Evolutionary conservation across 2,113 vertebrate genomes (phyloP).

Genomic region (Poeciliopsis prolifica): DNA sequence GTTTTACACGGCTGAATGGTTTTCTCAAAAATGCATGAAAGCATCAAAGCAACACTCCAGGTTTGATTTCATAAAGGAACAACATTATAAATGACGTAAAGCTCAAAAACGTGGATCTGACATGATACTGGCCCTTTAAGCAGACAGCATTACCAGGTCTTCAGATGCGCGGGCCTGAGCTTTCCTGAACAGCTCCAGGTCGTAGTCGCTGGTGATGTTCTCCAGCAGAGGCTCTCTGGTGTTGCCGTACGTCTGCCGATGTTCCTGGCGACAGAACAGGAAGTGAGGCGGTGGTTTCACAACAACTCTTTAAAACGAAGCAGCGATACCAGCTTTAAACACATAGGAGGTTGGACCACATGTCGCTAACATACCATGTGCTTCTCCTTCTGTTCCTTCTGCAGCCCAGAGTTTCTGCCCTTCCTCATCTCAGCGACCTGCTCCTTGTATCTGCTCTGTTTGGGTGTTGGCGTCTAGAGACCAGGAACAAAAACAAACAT

Average conservation of each 20-base stretch:
- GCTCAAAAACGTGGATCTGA: too few relatives aligned
- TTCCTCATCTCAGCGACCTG: slow-evolving; percentile 97
- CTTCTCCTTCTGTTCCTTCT: slow-evolving; percentile 98
- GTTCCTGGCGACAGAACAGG: slow-evolving; percentile 82
- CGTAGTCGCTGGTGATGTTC: slow-evolving; percentile 98
- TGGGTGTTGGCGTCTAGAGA: slow-evolving; percentile 89
- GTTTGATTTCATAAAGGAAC: too few relatives aligned
- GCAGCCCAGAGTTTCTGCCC: slow-evolving; percentile 90
- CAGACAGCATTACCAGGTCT: slow-evolving; percentile 86
- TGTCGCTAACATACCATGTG: slow-evolving; percentile 85
- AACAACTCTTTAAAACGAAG: background rate
- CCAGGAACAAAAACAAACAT: background rate
- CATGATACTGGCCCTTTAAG: too few relatives aligned
- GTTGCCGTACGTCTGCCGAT: slow-evolving; percentile 91
- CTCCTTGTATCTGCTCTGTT: slow-evolving; percentile 94
- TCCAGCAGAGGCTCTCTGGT: slow-evolving; percentile 94
- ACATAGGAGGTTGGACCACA: background rate
- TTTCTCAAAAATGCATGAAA: too few relatives aligned
- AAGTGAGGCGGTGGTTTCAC: background rate
- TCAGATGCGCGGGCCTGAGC: slow-evolving; percentile 96
- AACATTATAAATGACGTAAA: too few relatives aligned
- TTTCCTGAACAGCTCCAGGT: slow-evolving; percentile 97
- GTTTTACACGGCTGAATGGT: too few relatives aligned
- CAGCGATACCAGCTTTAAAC: background rate
- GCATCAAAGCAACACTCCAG: too few relatives aligned